Evolutionary conservation across 2,888 invertebrate species (phyloP).

Genomic region (Diachrysia chrysitis): DNA sequence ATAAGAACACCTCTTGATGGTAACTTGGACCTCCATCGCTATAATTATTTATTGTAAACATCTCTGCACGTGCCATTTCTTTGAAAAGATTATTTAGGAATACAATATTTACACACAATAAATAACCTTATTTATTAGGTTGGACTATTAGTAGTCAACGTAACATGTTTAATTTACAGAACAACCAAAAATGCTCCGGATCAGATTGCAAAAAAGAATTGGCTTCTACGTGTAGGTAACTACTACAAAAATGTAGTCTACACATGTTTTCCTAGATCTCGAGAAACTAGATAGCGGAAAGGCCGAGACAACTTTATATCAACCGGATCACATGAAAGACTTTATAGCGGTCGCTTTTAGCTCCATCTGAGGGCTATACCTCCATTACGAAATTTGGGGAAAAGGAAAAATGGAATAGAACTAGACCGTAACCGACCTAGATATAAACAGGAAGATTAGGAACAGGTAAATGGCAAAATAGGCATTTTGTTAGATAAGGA

Average conservation of each 20-base stretch:
- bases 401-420: slow-evolving; percentile 33
- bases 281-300: slow-evolving; percentile 49
- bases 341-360: slow-evolving; percentile 50
- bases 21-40: slow-evolving; percentile 9
- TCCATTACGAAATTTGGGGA: slow-evolving; percentile 49
- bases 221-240: slow-evolving; percentile 25
- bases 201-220: slow-evolving; percentile 22
- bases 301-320: slow-evolving; percentile 51
- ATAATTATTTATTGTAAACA: neutral
- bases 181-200: neutral
- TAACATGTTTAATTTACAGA: too few species aligned
- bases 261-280: slow-evolving; percentile 45
- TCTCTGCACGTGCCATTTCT: neutral
- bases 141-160: neutral
- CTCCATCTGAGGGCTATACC: slow-evolving; percentile 24
- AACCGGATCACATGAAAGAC: slow-evolving; percentile 53
- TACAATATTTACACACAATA: neutral
- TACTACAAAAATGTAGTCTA: slow-evolving; percentile 42
- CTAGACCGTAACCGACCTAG: slow-evolving; percentile 38
- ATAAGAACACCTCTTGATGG: slow-evolving; percentile 46
- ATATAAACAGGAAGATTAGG: slow-evolving; percentile 39
- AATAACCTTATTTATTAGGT: neutral
- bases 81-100: neutral
- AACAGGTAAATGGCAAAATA: slow-evolving; percentile 24
- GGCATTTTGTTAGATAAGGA: neutral